phyloP scores from a whole-genome alignment of 1,140 invertebrate genomes.

The Platorchestia sp. region DNA sequence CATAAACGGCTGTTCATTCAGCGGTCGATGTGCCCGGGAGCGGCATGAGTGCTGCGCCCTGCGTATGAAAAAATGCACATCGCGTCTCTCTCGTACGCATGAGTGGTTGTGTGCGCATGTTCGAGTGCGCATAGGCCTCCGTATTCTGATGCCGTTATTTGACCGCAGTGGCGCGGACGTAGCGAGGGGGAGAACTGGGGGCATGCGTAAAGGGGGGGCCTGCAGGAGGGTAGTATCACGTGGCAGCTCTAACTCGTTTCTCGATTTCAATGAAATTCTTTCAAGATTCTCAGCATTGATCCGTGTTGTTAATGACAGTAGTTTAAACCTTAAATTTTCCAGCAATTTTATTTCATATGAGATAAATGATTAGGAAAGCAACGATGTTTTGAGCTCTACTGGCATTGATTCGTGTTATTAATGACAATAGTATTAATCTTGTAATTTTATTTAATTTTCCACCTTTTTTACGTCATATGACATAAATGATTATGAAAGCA shows the following conservation, averaged over 20 bases:
- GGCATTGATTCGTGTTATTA: too few relatives aligned
- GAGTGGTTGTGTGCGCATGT: conserved; percentile 16
- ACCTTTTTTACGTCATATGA: too few relatives aligned
- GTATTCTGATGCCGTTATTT: background rate
- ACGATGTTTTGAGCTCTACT: too few relatives aligned
- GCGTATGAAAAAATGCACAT: conserved; percentile 24
- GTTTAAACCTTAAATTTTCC: too few relatives aligned
- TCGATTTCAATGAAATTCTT: background rate
- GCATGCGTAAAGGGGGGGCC: background rate
- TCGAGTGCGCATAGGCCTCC: background rate
- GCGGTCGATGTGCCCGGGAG: background rate
- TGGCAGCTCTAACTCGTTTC: background rate
- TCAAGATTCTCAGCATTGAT: background rate
- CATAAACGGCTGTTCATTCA: conserved; percentile 32
- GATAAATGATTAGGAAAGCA: too few relatives aligned
- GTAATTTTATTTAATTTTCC: too few relatives aligned
- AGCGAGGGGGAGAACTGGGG: background rate
- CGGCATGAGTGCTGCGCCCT: background rate
- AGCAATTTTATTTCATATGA: too few relatives aligned
- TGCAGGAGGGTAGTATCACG: background rate
- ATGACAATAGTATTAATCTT: too few relatives aligned
- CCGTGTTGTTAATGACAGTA: background rate
- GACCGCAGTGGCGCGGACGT: background rate
- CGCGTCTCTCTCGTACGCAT: conserved; percentile 5
- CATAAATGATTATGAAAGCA: too few relatives aligned